Percentiles rank a stretch among this genome's conserved stretches.
Evolutionary conservation across 2,113 vertebrate genomes (phyloP).

Genomic region (Thunnus maccoyii): DNA sequence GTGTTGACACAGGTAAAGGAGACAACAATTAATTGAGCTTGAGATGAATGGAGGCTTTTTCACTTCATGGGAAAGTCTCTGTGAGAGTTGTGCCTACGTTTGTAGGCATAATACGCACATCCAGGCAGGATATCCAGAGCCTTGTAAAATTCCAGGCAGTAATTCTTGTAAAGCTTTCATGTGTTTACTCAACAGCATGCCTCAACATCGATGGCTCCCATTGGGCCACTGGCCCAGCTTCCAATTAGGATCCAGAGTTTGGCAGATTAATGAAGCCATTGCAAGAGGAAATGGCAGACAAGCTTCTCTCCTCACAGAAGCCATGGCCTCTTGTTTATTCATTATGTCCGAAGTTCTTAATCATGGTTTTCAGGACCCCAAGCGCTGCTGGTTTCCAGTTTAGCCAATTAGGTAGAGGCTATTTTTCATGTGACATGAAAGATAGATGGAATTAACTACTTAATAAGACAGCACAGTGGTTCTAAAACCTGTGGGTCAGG

Average conservation of each 20-base stretch:
- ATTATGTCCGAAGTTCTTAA: constrained; percentile 67
- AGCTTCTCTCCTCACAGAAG: constrained; percentile 48
- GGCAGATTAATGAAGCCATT: constrained; percentile 76
- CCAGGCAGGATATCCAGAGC: constrained; percentile 76
- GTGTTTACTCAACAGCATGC: constrained; percentile 76
- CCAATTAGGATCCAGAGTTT: constrained; percentile 69
- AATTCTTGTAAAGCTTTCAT: constrained; percentile 74
- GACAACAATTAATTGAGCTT: constrained; percentile 12
- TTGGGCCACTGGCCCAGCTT: constrained; percentile 63
- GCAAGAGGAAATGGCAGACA: constrained; percentile 64
- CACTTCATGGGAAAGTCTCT: constrained; percentile 69
- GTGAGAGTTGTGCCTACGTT: constrained; percentile 27
- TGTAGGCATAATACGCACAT: constrained; percentile 52
- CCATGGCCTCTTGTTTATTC: constrained; percentile 65
- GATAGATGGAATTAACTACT: constrained; percentile 61
- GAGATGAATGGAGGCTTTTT: constrained; percentile 24
- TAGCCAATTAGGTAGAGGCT: constrained; percentile 47
- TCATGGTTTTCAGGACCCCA: constrained; percentile 54
- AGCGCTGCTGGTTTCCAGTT: constrained; percentile 61
- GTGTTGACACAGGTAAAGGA: constrained; percentile 7
- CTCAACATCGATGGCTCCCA: constrained; percentile 52
- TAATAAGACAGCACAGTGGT: constrained; percentile 38
- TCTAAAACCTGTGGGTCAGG: constrained; percentile 37
- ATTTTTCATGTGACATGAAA: constrained; percentile 55
- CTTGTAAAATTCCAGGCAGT: constrained; percentile 79